These are phyloP conservation scores for Furcifer pardalis DNA, from an alignment of 2,797 vertebrate genomes.

Conservation along the genomic window DNA sequence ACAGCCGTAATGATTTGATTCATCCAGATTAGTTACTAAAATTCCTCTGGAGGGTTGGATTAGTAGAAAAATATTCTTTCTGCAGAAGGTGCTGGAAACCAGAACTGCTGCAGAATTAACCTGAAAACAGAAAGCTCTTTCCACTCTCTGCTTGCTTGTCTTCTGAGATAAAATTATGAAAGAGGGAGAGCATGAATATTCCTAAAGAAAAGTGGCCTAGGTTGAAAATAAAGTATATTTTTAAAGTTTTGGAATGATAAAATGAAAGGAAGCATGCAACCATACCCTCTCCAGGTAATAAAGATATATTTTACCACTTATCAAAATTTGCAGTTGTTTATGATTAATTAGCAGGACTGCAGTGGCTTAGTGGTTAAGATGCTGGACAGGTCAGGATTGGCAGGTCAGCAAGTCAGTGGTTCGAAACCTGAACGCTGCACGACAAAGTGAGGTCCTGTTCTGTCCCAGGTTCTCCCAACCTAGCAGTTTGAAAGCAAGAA, in stretches of 20 bases:
- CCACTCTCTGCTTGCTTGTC: conserved; percentile 37
- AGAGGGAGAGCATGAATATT: conserved; percentile 4
- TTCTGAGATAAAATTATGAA: not conserved
- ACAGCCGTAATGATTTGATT: conserved; percentile 73
- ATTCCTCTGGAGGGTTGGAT: conserved; percentile 65
- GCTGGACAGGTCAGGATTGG: too few species aligned
- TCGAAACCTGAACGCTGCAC: too few species aligned
- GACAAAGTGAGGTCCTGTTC: too few species aligned
- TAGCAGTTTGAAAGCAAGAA: too few species aligned
- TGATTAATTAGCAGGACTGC: too few species aligned
- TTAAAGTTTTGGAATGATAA: not conserved
- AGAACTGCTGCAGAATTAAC: conserved; percentile 53
- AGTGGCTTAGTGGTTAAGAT: too few species aligned
- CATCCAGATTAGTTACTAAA: conserved; percentile 74
- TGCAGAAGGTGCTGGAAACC: conserved; percentile 45
- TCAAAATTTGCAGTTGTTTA: not conserved
- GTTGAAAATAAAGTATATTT: not conserved
- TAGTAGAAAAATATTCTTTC: conserved; percentile 58
- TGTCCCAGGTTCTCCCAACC: too few species aligned
- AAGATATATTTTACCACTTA: not conserved
- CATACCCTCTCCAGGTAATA: not conserved
- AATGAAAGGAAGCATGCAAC: not conserved
- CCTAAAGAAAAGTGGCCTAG: not conserved
- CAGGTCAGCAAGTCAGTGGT: too few species aligned
- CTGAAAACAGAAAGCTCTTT: conserved; percentile 44